phyloP scores from a whole-genome alignment of 2,888 invertebrate species.

The Caenorhabditis sp. region DNA sequence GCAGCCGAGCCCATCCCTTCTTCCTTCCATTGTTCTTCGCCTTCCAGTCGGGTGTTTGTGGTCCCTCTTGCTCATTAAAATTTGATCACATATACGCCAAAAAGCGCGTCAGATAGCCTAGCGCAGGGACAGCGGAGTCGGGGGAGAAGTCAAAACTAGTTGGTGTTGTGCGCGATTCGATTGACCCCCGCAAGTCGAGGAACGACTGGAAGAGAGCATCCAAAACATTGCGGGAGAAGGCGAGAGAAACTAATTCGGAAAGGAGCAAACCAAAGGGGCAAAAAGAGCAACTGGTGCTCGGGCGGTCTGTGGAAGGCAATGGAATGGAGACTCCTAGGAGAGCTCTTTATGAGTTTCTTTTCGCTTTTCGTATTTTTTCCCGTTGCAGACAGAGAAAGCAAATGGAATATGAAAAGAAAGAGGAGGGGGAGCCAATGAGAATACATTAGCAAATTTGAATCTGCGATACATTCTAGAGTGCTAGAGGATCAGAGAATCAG shows the following conservation, averaged over 20 bases:
- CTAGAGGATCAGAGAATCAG: constrained; percentile 2
- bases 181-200: background rate
- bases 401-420: constrained; percentile 8
- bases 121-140: background rate
- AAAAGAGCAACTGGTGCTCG: constrained; percentile 3
- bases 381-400: constrained; percentile 11
- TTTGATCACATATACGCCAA: constrained; percentile 60
- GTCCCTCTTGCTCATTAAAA: constrained; percentile 58
- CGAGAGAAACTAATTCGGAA: constrained; percentile 15
- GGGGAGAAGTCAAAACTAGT: constrained; percentile 4
- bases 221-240: background rate
- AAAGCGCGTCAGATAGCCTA: constrained; percentile 25
- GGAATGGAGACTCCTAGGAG: too few relatives aligned
- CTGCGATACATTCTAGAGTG: too few relatives aligned
- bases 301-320: background rate
- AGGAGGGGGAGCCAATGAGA: constrained; percentile 2
- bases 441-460: too few relatives aligned
- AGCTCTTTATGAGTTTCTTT: constrained; percentile 24
- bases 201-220: background rate
- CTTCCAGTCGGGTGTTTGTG: constrained; percentile 47
- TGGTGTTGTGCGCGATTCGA: background rate
- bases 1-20: constrained; percentile 7
- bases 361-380: constrained; percentile 1
- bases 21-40: constrained; percentile 38
- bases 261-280: background rate